Evolutionary conservation across 1,140 invertebrate genomes (phyloP), one percentile per base, ranked within the genome.

Genomic region (Macrotrachela quadricornifera): DNA sequence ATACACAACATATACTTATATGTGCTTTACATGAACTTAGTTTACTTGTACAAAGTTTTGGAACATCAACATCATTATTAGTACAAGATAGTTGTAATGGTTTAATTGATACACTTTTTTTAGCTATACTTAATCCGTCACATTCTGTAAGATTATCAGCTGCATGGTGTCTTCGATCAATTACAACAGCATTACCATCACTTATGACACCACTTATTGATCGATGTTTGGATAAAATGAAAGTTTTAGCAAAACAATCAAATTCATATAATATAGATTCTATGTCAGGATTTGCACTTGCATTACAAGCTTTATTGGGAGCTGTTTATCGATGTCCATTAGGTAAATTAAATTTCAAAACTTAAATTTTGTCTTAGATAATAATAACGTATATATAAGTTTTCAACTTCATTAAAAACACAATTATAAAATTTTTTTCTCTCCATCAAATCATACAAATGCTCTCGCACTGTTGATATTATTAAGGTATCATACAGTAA

Each of bases 191-290:
- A 40, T 78, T 92, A 44, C 90, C 91, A 4, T 85, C 85, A 61
- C 83, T 91, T 66, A 79, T 91, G 57, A 83, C 90, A 39, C 86
- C 85, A 14, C 71, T 95, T 1, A 81, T 96, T 54, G 86, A 95
- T 71, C 75, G 63, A 30, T 73, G 70, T 59, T 59, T 73, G 49
- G 66, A 56, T 42, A 57, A 65, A 51, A 77, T 92, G 36, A 30
- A 30, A 30, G 86, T 91, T 67, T 81, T 80, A 58, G 77, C 88
- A 64, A 78, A 85, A 60, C 80, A 83, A 30, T 88, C 85, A 17
- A 30, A 2, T 30, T 30, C 21, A 30, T 30, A 30, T 30, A 30
- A 30, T 30, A 82, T 87, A 0, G 90, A 95, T 70, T 86, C 86
- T 21, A 84, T 96, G 50, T 77, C 76, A 61, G 90, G 88, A 16